phyloP scores from a whole-genome alignment of 2,888 invertebrate species.

The Ochropacha duplaris region DNA sequence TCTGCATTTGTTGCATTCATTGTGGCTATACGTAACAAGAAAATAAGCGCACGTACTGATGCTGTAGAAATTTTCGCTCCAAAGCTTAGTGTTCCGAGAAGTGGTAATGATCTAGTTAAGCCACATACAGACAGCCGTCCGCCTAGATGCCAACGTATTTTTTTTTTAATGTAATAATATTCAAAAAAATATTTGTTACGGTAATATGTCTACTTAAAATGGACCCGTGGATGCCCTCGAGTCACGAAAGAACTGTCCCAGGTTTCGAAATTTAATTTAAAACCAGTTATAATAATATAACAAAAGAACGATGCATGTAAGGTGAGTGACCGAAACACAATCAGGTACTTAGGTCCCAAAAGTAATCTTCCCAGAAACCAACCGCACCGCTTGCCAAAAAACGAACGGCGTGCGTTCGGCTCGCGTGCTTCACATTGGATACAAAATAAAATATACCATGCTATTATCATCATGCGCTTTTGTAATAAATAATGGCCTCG shows the following conservation, averaged over 20 bases:
- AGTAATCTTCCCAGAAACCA: constrained; percentile 75
- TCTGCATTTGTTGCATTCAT: constrained; percentile 23
- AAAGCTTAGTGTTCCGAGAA: neutral
- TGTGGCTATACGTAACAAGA: neutral
- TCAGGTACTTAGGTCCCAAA: constrained; percentile 74
- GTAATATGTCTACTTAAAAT: neutral
- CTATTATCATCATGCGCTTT: constrained; percentile 66
- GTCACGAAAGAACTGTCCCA: constrained; percentile 43
- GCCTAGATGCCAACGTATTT: neutral
- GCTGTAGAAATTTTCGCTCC: constrained; percentile 1
- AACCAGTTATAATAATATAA: constrained; percentile 59
- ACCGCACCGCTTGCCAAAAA: constrained; percentile 74
- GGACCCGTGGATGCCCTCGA: constrained; percentile 7
- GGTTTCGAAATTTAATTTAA: constrained; percentile 49
- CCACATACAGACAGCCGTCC: neutral
- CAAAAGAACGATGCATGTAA: constrained; percentile 44
- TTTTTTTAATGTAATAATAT: neutral
- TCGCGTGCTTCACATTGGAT: constrained; percentile 47
- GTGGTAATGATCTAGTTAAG: neutral
- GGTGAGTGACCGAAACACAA: constrained; percentile 78
- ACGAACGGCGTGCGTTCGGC: constrained; percentile 42
- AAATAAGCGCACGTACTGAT: constrained; percentile 10
- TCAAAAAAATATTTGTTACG: neutral
- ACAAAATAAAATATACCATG: constrained; percentile 52
- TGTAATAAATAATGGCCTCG: constrained; percentile 66